Base-by-base conservation (phyloP, 2,113 vertebrate species). In the Lasiurus borealis region DNA sequence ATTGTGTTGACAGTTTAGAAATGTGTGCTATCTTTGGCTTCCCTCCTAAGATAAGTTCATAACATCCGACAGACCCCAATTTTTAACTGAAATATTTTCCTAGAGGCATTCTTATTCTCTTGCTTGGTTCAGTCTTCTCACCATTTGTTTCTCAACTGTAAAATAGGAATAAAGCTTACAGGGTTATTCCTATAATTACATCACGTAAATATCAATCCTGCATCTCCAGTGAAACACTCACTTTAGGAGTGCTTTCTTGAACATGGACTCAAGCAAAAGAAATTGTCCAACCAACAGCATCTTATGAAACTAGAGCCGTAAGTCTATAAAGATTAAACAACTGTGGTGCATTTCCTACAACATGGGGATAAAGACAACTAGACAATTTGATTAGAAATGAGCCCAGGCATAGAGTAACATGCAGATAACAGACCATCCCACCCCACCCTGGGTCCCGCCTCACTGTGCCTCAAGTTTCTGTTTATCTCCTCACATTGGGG, bases 341-440 rank as follows among this genome's bases (percentile, higher is more conserved):
- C 54, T 18, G 36, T 19, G 21, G 52, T 27, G 31, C 12, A 27
- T 36, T 46, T 77, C 40, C 68, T n/a, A 18, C 19, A 14, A 19
- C 3, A 3, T 0, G 52, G 76, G 25, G 8, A 2, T 31, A 31
- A 46, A 25, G 4, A 15, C 6, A 57, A 0, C 54, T 12, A 3
- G 9, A 16, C 16, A 19, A 2, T 25, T 4, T 27, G 72, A 3
- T 50, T 19, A 44, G 36, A 12, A 19, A 18, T 0, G 19, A 44
- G 27, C 69, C 50, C 44, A 23, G 11, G 25, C 21, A 8, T 5
- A 5, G 12, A 8, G 1, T 31, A 40, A 8, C 13, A 5, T 2
- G 25, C 4, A 2, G 23, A 31, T 2, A 31, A 8, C 48, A 5
- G 69, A 9, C 8, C 15, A 1, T 1, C n/a, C 8, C 21, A 2